Conservation (phyloP, 2,888 invertebrate species). For the Caenorhabditis virilis region DNA sequence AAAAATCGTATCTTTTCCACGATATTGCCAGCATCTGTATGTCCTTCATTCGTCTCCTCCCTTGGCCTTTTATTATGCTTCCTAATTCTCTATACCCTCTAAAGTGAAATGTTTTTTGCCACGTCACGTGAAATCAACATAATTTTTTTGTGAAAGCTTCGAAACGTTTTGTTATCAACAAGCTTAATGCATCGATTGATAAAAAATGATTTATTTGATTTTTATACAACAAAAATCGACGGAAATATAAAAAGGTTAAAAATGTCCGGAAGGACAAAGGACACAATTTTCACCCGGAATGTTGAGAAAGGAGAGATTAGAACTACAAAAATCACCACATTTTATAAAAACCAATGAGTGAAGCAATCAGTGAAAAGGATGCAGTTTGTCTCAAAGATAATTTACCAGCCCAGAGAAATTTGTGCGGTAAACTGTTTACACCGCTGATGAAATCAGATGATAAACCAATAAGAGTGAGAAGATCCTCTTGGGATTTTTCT, state of each 20-base stretch:
- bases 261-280: conserved; percentile 1
- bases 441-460: conserved; percentile 58
- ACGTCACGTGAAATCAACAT: too few relatives aligned
- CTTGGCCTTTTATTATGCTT: too few relatives aligned
- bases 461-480: conserved; percentile 47
- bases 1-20: too few relatives aligned
- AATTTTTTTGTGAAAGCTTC: too few relatives aligned
- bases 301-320: not conserved
- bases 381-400: conserved; percentile 49
- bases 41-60: too few relatives aligned
- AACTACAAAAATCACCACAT: conserved; percentile 16
- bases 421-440: conserved; percentile 51
- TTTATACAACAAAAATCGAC: not conserved
- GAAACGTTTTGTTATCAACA: too few relatives aligned
- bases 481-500: conserved; percentile 46
- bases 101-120: too few relatives aligned
- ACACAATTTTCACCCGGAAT: too few relatives aligned
- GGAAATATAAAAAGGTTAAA: not conserved
- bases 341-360: conserved; percentile 60
- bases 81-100: too few relatives aligned
- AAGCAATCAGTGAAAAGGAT: conserved; percentile 57
- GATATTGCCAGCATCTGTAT: too few relatives aligned
- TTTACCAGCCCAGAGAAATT: conserved; percentile 60
- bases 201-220: not conserved
- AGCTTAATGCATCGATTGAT: too few relatives aligned